A percentile compares a stretch with the other conserved stretches of the same genome.
These are phyloP conservation scores for Dicaeum eximium DNA, from an alignment of 2,113 vertebrate genomes.

Conservation along the genomic window DNA sequence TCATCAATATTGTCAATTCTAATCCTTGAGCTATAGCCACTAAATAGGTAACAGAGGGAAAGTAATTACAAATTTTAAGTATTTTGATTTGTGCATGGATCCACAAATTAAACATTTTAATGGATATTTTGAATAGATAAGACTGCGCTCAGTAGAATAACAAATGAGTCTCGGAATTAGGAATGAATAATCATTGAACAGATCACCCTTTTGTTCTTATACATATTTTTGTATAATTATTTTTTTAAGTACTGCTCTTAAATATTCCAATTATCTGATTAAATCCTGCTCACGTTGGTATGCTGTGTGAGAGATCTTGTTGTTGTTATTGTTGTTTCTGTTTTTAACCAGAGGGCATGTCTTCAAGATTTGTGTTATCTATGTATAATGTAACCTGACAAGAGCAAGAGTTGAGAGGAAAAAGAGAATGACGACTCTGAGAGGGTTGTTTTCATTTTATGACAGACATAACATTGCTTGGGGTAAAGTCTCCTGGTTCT, in stretches of 20 bases:
- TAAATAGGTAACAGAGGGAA: not conserved
- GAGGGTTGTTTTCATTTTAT: conserved; percentile 6
- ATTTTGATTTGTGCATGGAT: not conserved
- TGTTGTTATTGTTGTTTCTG: conserved; percentile 19
- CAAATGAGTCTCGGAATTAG: not conserved
- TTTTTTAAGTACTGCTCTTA: conserved; percentile 25
- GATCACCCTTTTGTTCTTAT: not conserved
- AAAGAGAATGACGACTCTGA: not conserved
- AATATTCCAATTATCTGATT: conserved; percentile 35
- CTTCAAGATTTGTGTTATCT: conserved; percentile 49
- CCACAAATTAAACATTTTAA: not conserved
- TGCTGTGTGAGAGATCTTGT: not conserved
- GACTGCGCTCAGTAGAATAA: not conserved
- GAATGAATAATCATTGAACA: not conserved
- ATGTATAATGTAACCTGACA: conserved; percentile 57
- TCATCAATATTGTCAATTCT: not conserved
- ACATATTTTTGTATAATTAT: not conserved
- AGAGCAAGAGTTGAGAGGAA: conserved; percentile 33
- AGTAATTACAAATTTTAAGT: not conserved
- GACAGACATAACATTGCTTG: conserved; percentile 19
- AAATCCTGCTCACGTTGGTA: not conserved
- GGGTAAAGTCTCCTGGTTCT: conserved; percentile 15
- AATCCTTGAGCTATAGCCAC: not conserved
- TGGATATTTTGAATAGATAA: not conserved
- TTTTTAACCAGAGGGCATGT: conserved; percentile 34